phyloP scores from a whole-genome alignment of 1,140 invertebrate genomes.

The Drosophila pseudoananassae region DNA sequence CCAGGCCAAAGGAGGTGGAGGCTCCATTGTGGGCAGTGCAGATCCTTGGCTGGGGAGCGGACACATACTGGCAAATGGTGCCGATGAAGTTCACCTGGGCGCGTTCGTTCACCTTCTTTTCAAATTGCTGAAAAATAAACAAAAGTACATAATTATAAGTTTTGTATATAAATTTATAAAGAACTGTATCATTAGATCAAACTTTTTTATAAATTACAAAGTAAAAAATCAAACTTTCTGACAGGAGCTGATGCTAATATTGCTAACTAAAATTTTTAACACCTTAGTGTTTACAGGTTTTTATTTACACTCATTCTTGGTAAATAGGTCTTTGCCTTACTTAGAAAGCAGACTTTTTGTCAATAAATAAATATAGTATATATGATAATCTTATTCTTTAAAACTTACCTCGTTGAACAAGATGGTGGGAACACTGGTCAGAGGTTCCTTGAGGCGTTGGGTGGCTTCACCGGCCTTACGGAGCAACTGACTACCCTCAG shows the following conservation, averaged over 20 bases:
- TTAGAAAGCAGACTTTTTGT: background rate
- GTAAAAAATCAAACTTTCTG: background rate
- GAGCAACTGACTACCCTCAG: constrained; percentile 84
- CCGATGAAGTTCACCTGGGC: constrained; percentile 70
- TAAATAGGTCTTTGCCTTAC: background rate
- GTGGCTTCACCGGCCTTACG: constrained; percentile 84
- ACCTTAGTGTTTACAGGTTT: background rate
- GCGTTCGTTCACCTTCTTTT: constrained; percentile 63
- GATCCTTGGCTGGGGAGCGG: constrained; percentile 67
- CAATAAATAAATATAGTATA: background rate
- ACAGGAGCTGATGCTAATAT: background rate
- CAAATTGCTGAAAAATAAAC: constrained; percentile 64
- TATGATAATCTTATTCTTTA: background rate
- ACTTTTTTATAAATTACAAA: background rate
- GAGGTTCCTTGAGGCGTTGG: constrained; percentile 77
- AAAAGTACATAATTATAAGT: background rate
- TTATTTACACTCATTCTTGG: background rate
- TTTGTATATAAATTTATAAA: background rate
- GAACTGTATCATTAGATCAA: background rate
- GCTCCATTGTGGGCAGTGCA: constrained; percentile 63
- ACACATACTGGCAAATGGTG: constrained; percentile 65
- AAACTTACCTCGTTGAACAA: constrained; percentile 84
- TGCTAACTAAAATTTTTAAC: background rate
- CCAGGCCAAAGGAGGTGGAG: constrained; percentile 44
- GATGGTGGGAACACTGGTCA: constrained; percentile 85